Percentiles rank a stretch among this genome's conserved stretches.
These are phyloP conservation scores for Halcyon badia DNA, from an alignment of 2,797 vertebrate genomes.

Conservation along the genomic window DNA sequence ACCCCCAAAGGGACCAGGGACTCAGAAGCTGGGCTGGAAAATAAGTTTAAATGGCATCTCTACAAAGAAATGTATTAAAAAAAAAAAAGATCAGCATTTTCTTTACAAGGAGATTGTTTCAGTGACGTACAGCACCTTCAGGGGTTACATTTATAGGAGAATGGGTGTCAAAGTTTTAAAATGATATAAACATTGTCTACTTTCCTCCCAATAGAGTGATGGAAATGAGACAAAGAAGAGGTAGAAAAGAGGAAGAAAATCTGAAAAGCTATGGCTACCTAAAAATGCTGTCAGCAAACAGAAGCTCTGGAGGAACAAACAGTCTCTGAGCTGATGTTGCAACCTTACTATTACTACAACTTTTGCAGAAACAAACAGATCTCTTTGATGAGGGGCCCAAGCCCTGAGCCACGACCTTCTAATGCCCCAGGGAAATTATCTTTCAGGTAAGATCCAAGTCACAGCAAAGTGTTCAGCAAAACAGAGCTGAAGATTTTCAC, in stretches of 20 bases:
- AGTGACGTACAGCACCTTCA: not conserved
- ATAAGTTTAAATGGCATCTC: not conserved
- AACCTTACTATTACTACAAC: not conserved
- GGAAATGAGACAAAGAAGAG: not conserved
- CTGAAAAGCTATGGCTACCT: not conserved
- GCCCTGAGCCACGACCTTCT: not conserved
- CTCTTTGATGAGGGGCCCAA: not conserved
- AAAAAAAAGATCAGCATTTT: not conserved
- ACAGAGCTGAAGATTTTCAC: not conserved
- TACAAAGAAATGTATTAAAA: not conserved
- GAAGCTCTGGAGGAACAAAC: not conserved
- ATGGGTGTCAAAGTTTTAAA: not conserved
- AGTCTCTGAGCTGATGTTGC: not conserved
- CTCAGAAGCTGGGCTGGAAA: not conserved
- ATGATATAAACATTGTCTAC: not conserved
- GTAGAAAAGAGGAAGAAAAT: constrained; percentile 16
- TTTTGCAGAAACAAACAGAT: not conserved
- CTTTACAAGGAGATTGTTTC: not conserved
- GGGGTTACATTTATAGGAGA: not conserved
- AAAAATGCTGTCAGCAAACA: not conserved
- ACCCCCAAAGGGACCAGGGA: not conserved
- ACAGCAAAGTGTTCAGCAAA: not conserved
- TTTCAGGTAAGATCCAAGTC: not conserved
- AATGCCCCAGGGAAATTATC: not conserved
- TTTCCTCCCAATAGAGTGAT: not conserved